Percentiles rank a stretch among this genome's conserved stretches.
These are phyloP conservation scores for Nicator chloris DNA, from an alignment of 2,113 vertebrate species.

Conservation along the genomic window DNA sequence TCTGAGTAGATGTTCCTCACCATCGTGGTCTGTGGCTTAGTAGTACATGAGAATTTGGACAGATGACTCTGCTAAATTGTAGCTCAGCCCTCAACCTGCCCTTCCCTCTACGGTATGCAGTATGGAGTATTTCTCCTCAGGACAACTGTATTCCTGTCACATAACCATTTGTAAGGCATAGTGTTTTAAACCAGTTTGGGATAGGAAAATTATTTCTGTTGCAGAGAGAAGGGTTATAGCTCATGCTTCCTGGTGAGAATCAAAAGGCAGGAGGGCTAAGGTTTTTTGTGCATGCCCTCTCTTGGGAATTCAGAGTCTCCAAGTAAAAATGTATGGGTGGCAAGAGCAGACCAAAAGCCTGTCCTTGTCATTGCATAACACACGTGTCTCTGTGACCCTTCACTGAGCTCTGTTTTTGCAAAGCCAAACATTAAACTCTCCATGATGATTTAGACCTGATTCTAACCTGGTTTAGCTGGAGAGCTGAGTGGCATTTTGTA, in stretches of 20 bases:
- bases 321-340: not conserved
- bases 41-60: not conserved
- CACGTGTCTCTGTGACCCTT: not conserved
- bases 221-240: not conserved
- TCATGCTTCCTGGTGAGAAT: not conserved
- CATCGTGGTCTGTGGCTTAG: not conserved
- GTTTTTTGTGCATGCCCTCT: not conserved
- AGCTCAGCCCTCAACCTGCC: not conserved
- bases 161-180: not conserved
- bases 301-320: not conserved
- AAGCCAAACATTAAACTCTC: not conserved
- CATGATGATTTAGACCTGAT: not conserved
- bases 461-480: not conserved
- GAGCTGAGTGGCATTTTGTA: not conserved
- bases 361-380: not conserved
- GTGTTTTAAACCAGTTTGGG: not conserved
- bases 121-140: not conserved
- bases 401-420: not conserved
- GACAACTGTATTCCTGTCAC: not conserved
- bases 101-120: not conserved
- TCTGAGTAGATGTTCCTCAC: not conserved
- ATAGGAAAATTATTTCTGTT: not conserved
- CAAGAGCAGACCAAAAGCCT: not conserved
- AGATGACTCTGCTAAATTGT: not conserved
- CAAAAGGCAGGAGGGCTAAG: not conserved